Evolutionary conservation across 2,797 vertebrate species (phyloP), one percentile per base, ranked within the genome.

Genomic region (Silurus aristotelis): DNA sequence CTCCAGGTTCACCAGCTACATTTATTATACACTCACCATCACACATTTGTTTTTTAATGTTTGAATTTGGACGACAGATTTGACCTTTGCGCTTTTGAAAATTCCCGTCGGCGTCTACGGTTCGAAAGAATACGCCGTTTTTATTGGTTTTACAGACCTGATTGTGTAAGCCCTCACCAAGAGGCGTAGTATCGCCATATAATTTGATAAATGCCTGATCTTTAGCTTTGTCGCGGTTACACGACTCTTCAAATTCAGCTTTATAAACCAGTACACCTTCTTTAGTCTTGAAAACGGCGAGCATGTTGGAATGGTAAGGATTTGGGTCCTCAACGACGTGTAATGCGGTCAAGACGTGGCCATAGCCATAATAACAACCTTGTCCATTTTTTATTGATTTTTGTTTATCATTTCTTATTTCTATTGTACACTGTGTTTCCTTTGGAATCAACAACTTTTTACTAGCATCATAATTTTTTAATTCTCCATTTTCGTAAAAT

Each of bases 121-220:
- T 12, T 20, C 55, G n/a, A 38, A 84, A 67, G 8, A 66, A 58
- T 9, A 84, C 20, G 25, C 0, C 60, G 5, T 22, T 38, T 20
- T 43, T 2, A 15, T 20, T 14, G 5, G 6, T 8, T 7, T 27
- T 6, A 19, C 12, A 38, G 10, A 85, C 67, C 1, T 66, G 48
- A 15, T 73, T 66, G 6, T 75, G 58, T 25, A 85, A 12, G 12
- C 84, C 84, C 17, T 81, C 31, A 10, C 79, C 84, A 13, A 82
- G 79, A 10, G 27, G 61, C 2, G 0, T 2, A 14, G 61, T 75
- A 31, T 85, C 17, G 0, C 84, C 84, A 15, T 15, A 8, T n/a
- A 85, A 43, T 60, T 68, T 76, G 67, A 85, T 56, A 60, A 68
- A 85, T 0, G 70, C 84, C 7, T 48, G 79, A 60, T 85, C 84